phyloP scores from a whole-genome alignment of 2,113 vertebrate species.

The Siniperca chuatsi region DNA sequence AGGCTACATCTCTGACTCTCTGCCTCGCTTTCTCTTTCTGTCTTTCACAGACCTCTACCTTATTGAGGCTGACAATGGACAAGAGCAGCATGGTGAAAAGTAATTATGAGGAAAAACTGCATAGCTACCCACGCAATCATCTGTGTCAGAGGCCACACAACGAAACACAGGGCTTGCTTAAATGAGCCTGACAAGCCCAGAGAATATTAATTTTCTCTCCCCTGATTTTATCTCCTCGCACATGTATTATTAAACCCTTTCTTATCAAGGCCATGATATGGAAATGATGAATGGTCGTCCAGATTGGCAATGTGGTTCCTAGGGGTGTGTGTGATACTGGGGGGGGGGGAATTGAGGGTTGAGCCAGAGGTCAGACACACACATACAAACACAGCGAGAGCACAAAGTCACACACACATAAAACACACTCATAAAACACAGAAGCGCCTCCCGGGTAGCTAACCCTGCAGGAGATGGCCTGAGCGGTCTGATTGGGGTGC shows the following conservation, averaged over 20 bases:
- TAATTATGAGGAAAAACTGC: slow-evolving; percentile 82
- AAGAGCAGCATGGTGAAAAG: slow-evolving; percentile 73
- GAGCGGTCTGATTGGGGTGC: slow-evolving; percentile 73
- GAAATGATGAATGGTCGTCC: slow-evolving; percentile 58
- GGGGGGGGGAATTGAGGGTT: slow-evolving; percentile 10
- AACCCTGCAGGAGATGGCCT: slow-evolving; percentile 39
- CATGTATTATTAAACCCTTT: slow-evolving; percentile 74
- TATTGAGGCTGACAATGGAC: slow-evolving; percentile 81
- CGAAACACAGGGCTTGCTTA: slow-evolving; percentile 71
- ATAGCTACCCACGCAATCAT: slow-evolving; percentile 81
- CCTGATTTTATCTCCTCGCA: slow-evolving; percentile 70
- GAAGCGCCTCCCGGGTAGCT: not conserved
- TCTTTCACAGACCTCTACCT: slow-evolving; percentile 55
- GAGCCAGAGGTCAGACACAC: slow-evolving; percentile 47
- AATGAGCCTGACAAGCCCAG: slow-evolving; percentile 75
- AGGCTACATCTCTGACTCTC: slow-evolving; percentile 47
- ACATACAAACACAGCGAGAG: not conserved
- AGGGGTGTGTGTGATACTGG: slow-evolving; percentile 28
- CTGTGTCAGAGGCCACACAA: slow-evolving; percentile 77
- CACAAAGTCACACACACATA: slow-evolving; percentile 11
- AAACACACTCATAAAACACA: not conserved
- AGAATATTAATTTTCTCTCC: slow-evolving; percentile 78
- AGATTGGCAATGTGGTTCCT: slow-evolving; percentile 43
- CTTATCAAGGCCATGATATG: slow-evolving; percentile 66
- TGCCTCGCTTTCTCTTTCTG: slow-evolving; percentile 41